Evolutionary conservation across 2,888 invertebrate genomes (phyloP).

Genomic region (Ectropis crepuscularia): DNA sequence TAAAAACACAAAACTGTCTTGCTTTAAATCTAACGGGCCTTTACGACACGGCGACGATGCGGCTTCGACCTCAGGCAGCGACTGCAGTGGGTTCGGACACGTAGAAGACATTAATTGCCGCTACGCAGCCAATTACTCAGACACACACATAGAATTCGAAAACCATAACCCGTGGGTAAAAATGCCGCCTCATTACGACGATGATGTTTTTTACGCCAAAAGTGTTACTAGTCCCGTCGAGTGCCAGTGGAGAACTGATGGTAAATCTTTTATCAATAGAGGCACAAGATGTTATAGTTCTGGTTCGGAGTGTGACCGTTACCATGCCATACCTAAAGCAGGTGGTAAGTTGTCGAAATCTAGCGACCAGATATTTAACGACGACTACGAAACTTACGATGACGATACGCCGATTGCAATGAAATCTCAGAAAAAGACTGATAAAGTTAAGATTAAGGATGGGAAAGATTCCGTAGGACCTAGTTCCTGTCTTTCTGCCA

Average conservation of each 20-base stretch:
- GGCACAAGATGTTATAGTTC: constrained; percentile 80
- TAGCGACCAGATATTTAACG: constrained; percentile 83
- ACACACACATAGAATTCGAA: constrained; percentile 76
- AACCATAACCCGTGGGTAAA: constrained; percentile 81
- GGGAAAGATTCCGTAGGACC: constrained; percentile 80
- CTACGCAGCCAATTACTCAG: constrained; percentile 66
- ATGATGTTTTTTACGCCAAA: constrained; percentile 78
- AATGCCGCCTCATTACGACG: constrained; percentile 76
- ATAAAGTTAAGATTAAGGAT: constrained; percentile 75
- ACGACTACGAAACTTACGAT: constrained; percentile 75
- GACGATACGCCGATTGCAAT: constrained; percentile 57
- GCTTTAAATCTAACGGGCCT: constrained; percentile 86
- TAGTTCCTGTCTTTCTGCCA: constrained; percentile 87
- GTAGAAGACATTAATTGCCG: constrained; percentile 74
- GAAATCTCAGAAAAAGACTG: constrained; percentile 78
- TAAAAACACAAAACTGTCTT: constrained; percentile 88
- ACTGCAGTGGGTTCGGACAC: constrained; percentile 81
- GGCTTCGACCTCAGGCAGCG: constrained; percentile 81
- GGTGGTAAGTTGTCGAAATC: constrained; percentile 78
- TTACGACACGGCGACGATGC: constrained; percentile 79
- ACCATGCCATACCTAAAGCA: constrained; percentile 76
- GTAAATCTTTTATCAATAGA: constrained; percentile 70
- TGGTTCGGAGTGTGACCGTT: constrained; percentile 80
- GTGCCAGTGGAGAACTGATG: constrained; percentile 67
- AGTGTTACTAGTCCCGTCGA: constrained; percentile 68